Evolutionary conservation across 2,113 vertebrate species (phyloP).

Genomic region (Phrynocephalus versicolor): DNA sequence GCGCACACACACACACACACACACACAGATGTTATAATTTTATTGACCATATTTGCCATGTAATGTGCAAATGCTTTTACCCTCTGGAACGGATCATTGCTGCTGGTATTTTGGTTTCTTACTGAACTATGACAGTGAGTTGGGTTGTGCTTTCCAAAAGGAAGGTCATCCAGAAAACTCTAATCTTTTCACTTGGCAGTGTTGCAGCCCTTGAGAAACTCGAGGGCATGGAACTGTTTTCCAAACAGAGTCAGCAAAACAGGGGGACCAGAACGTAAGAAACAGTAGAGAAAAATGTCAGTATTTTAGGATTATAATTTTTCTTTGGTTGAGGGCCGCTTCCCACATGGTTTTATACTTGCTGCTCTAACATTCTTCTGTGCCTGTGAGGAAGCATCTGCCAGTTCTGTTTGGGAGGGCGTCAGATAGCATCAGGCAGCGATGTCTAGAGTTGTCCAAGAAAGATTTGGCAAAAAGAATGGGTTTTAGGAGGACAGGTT

Average conservation of each 20-base stretch:
- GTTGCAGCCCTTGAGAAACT: constrained; percentile 36
- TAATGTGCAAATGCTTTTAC: constrained; percentile 1
- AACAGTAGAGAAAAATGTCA: background rate
- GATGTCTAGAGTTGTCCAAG: background rate
- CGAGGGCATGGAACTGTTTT: constrained; percentile 31
- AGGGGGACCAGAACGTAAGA: constrained; percentile 19
- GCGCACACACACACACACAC: too few species aligned
- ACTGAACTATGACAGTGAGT: background rate
- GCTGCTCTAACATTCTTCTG: background rate
- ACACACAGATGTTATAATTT: background rate
- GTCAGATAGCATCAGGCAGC: background rate
- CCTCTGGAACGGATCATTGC: background rate
- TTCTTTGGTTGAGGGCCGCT: background rate
- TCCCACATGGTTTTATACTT: background rate
- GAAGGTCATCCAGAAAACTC: constrained; percentile 18
- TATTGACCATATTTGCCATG: constrained; percentile 5
- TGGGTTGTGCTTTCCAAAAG: constrained; percentile 9
- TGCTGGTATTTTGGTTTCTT: constrained; percentile 29
- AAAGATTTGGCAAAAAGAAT: background rate
- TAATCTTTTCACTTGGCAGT: constrained; percentile 16
- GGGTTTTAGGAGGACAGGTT: background rate
- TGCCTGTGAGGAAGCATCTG: background rate
- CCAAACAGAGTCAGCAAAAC: constrained; percentile 13
- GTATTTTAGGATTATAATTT: background rate
- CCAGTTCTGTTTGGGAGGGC: background rate